Base-by-base conservation (phyloP, 2,888 invertebrate genomes). In the Xanthorhoe designata region DNA sequence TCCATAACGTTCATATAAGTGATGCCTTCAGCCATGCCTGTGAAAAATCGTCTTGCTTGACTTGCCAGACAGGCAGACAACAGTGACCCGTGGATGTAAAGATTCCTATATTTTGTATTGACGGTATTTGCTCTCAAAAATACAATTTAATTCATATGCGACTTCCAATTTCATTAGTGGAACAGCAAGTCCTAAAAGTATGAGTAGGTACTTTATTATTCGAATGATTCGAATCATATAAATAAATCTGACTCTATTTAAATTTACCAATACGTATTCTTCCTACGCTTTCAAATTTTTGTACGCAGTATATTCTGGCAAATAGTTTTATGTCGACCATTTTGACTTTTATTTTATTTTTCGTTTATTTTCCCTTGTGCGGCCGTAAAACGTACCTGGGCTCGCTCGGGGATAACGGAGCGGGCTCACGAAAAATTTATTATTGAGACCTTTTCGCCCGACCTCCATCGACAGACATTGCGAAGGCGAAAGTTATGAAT, bases 291-390 rank as follows among this genome's bases (percentile, higher is more conserved):
- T 83, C 77, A 81, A 86, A 89, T 87, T 75, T 85, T 84, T 82
- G 76, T 79, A 79, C 82, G 81, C 83, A 74, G 82, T 86, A 82
- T 88, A 89, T 89, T 87, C 84, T 82, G 79, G 85, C 84, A 90
- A 91, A 91, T 92, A 92, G 92, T 92, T 92, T 92, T 92, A 92
- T 90, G 91, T 87, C 80, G 81, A 84, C 90, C 91, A 90, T 91
- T 92, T 91, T 91, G 89, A 92, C 91, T 92, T 93, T 92, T 92
- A 92, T 92, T 93, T 93, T 92, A 91, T 91, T 92, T 92, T 93
- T 92, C 91, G 92, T 92, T 92, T 91, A 93, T 92, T 91, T 92
- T 92, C 90, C 90, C 89, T 91, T 84, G 89, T 85, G 88, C 91
- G 90, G 91, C 88, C 92, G 85, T 93, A 93, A 93, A 93, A 91